Evolutionary conservation across 2,888 invertebrate genomes (phyloP).

Genomic region (Leptinotarsa peninsularis): DNA sequence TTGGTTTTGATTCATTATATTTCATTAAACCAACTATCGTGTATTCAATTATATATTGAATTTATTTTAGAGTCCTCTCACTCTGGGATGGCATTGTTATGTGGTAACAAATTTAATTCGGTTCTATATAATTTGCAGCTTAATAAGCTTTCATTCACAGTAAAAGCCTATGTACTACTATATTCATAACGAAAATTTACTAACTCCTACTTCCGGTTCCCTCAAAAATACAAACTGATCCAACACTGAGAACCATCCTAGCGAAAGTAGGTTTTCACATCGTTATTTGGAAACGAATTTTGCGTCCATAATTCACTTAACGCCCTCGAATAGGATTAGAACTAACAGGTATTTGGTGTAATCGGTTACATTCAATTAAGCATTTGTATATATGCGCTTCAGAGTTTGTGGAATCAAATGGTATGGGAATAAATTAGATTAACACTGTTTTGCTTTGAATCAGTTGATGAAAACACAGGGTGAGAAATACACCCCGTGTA

Average conservation of each 20-base stretch:
- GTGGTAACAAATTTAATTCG: no score
- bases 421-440: conserved; percentile 4
- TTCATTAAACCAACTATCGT: no score
- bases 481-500: no score
- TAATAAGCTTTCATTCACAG: no score
- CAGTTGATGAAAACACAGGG: no score
- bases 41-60: no score
- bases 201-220: not conserved
- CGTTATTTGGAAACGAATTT: not conserved
- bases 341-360: conserved; percentile 8
- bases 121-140: no score
- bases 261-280: not conserved
- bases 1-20: no score
- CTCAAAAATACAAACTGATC: not conserved
- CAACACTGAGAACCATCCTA: not conserved
- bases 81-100: no score
- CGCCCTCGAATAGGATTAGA: conserved; percentile 6
- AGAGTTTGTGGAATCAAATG: not conserved
- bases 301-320: conserved; percentile 13
- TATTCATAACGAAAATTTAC: no score
- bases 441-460: not conserved
- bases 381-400: conserved; percentile 9
- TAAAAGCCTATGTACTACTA: no score
- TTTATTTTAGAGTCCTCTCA: no score
- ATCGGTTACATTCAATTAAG: conserved; percentile 16